Conservation (phyloP, 92 coral and sea anemone species). For the Galaxea fascicularis region DNA sequence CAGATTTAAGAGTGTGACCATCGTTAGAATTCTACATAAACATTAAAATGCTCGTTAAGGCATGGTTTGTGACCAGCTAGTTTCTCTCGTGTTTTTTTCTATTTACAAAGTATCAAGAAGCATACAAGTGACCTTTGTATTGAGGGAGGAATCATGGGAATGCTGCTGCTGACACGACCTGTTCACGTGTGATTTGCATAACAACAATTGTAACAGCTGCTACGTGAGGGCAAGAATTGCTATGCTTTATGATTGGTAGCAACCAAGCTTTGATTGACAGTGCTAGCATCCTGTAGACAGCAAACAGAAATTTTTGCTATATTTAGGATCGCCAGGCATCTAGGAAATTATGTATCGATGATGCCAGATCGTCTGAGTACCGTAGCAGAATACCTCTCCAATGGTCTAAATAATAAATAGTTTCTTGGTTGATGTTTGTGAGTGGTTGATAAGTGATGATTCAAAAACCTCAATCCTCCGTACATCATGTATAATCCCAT, state of each 20-base stretch:
- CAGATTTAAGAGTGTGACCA: not conserved
- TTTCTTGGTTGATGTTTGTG: not conserved
- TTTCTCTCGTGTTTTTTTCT: not conserved
- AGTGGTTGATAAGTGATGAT: too few species aligned
- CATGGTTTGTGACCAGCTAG: not conserved
- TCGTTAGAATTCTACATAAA: too few species aligned
- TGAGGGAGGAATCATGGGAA: slow-evolving; percentile 45
- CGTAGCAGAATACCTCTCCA: not conserved
- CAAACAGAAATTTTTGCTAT: not conserved
- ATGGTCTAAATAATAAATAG: not conserved
- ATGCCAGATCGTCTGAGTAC: not conserved
- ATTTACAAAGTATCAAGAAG: not conserved
- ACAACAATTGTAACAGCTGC: slow-evolving; percentile 31
- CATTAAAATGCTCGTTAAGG: not conserved
- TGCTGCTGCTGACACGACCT: slow-evolving; percentile 21
- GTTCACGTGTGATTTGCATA: slow-evolving; percentile 35
- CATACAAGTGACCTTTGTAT: slow-evolving; percentile 19
- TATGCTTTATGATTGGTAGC: slow-evolving; percentile 9
- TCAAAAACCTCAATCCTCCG: too few species aligned
- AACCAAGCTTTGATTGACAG: not conserved
- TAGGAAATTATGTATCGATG: not conserved
- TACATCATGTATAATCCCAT: too few species aligned
- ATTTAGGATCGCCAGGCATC: not conserved
- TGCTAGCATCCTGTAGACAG: not conserved
- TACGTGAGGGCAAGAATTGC: not conserved